Evolutionary conservation across 1,140 invertebrate genomes (phyloP).

Genomic region (Ceratitis capitata): DNA sequence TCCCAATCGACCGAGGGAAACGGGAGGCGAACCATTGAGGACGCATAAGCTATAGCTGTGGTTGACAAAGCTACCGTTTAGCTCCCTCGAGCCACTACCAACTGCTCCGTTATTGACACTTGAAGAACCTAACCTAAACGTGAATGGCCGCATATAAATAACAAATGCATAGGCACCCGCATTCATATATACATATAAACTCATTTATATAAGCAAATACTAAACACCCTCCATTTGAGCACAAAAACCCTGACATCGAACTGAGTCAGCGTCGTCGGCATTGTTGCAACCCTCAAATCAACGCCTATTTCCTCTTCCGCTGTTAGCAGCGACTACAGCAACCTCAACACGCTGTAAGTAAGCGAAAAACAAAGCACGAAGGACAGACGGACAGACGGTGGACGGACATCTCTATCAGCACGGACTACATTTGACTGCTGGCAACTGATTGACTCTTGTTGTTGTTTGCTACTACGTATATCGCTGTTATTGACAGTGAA

Average conservation of each 20-base stretch:
- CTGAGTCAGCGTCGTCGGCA: not conserved
- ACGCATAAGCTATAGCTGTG: not conserved
- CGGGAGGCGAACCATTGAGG: not conserved
- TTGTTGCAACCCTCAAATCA: not conserved
- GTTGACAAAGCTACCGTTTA: not conserved
- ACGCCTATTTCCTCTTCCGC: not conserved
- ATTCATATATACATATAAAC: not conserved
- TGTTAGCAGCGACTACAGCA: not conserved
- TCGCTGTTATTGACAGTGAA: not conserved
- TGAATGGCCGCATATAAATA: not conserved
- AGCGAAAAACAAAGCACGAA: not conserved
- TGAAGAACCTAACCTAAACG: conserved; percentile 21
- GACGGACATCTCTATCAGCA: too few species aligned
- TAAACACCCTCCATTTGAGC: not conserved
- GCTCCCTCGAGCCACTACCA: not conserved
- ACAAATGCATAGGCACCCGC: not conserved
- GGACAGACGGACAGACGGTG: not conserved
- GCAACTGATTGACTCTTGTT: not conserved
- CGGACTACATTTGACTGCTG: not conserved
- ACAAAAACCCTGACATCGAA: not conserved
- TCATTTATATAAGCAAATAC: not conserved
- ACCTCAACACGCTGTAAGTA: not conserved
- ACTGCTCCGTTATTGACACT: conserved; percentile 3
- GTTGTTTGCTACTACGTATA: conserved; percentile 1
- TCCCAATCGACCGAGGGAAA: not conserved